Conservation (phyloP, 2,888 invertebrate genomes). For the Stramonita haemastoma region DNA sequence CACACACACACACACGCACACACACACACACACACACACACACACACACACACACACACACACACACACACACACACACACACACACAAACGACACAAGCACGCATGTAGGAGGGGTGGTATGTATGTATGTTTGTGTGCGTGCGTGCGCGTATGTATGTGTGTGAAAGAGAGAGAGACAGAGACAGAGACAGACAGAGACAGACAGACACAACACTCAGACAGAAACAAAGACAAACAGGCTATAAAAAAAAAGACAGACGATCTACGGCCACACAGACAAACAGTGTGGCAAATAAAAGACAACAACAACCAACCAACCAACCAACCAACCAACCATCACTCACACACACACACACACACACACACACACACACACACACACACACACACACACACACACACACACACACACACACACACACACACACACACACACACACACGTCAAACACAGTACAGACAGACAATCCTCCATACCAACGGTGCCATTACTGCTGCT, state of each 20-base stretch:
- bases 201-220: too few relatives aligned
- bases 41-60: neutral
- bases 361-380: neutral
- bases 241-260: too few relatives aligned
- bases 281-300: too few relatives aligned
- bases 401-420: neutral
- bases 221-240: too few relatives aligned
- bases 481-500: neutral
- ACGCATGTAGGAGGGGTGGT: neutral
- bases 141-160: too few relatives aligned
- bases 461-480: neutral
- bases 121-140: too few relatives aligned
- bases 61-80: conserved; percentile 5
- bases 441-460: neutral
- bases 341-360: neutral
- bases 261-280: too few relatives aligned
- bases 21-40: conserved; percentile 2
- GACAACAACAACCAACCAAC: too few relatives aligned
- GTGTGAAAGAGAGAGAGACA: too few relatives aligned
- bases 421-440: neutral
- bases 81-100: neutral
- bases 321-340: too few relatives aligned
- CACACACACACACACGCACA: conserved; percentile 5
- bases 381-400: neutral
- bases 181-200: too few relatives aligned